Evolutionary conservation across 2,113 vertebrate genomes (phyloP).

Genomic region (Zosterops pallidus): DNA sequence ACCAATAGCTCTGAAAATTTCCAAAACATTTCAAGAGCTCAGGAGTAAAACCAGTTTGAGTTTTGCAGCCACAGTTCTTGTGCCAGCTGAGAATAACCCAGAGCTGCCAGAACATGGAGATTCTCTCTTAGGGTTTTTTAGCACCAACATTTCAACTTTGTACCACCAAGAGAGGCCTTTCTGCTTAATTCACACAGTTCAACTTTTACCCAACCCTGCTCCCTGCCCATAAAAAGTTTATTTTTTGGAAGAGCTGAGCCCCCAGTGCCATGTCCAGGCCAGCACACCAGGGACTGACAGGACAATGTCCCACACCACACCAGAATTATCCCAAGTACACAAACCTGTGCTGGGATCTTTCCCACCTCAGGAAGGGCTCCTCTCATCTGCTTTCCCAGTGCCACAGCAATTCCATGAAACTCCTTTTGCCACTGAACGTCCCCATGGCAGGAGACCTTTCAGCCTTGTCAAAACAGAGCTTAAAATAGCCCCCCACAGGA

Average conservation of each 20-base stretch:
- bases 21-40: neutral
- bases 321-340: neutral
- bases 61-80: neutral
- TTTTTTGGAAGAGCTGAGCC: neutral
- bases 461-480: constrained; percentile 37
- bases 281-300: neutral
- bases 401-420: neutral
- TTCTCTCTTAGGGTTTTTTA: neutral
- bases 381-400: neutral
- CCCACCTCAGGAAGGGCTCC: neutral
- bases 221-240: neutral
- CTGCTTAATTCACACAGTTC: neutral
- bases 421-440: neutral
- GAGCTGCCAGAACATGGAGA: neutral
- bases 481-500: neutral
- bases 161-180: neutral
- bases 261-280: neutral
- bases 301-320: neutral
- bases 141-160: neutral
- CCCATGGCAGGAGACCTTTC: neutral
- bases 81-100: neutral
- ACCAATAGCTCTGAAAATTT: neutral
- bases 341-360: neutral
- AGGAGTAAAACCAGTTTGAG: neutral
- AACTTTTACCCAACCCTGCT: neutral